Base-by-base conservation (phyloP, 1,140 invertebrate species). In the Drosophila cardini region DNA sequence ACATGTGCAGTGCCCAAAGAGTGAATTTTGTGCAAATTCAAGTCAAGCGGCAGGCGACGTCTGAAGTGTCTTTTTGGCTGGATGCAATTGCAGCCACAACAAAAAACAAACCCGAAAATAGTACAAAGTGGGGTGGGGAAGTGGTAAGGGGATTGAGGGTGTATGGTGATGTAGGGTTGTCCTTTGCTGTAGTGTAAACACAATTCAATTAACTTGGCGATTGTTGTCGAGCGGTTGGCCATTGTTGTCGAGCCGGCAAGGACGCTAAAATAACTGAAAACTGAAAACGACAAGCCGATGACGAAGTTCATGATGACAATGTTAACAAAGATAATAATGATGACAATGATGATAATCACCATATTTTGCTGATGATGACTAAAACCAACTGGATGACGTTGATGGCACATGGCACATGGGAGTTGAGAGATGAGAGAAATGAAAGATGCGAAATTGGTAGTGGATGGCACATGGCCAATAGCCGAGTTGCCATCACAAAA, bases 201-300 rank as follows among this genome's bases (percentile, higher is more conserved):
- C 80, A 87, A 87, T 87, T 89, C 83, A 87, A 87, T 87, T 87
- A 87, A 89, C 84, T 80, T 50, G 72, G 34, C 65, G 78, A 77
- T 87, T 78, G 83, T 87, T 76, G 82, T 78, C 68, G 65, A 61
- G 56, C 62, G 67, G 53, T 52, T 84, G 76, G 50, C 53, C 82
- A 86, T 86, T 86, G 83, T 86, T 86, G 82, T 75, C 53, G 58
- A 58, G 61, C 68, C 64, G 60, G 60, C 76, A 74, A 70, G 78
- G 78, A 68, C 65, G 83, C 65, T 71, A 87, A 87, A 86, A 85
- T 85, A 85, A 86, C 83, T 55, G 67, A 75, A 64, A 64, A 55
- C 67, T 83, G 76, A 79, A 83, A 84, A 56, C 83, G 83, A 83
- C 80, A 84, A 78, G 84, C 80, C 72, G 67, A 83, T 80, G 77